phyloP scores from a whole-genome alignment of 1,140 invertebrate genomes.

The Wasmannia auropunctata region DNA sequence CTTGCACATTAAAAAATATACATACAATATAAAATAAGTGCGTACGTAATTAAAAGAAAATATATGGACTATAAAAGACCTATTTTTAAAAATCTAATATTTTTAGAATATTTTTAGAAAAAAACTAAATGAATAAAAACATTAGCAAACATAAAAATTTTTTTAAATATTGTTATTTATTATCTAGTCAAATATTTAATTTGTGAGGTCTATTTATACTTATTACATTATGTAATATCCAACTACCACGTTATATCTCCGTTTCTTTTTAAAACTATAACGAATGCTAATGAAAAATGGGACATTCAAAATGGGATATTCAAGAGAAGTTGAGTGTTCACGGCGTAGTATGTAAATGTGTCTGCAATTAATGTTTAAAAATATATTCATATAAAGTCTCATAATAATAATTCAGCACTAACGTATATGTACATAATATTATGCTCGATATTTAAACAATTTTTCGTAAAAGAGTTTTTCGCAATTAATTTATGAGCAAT shows the following conservation, averaged over 20 bases:
- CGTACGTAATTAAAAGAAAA: neutral
- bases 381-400: neutral
- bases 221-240: neutral
- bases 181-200: neutral
- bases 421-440: neutral
- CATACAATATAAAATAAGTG: neutral
- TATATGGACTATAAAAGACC: too few species aligned
- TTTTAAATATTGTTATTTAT: neutral
- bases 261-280: neutral
- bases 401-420: slow-evolving; percentile 7
- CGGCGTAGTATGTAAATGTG: neutral
- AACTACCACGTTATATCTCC: neutral
- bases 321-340: neutral
- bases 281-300: slow-evolving; percentile 5
- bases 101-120: neutral
- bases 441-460: neutral
- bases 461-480: neutral
- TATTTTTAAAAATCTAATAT: too few species aligned
- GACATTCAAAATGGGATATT: too few species aligned
- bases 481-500: neutral
- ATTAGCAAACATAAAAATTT: neutral
- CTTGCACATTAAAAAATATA: neutral
- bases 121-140: neutral
- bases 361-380: slow-evolving; percentile 17
- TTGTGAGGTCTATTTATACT: neutral